Evolutionary conservation across 2,797 vertebrate species (phyloP).

Genomic region (Melanitta fusca): DNA sequence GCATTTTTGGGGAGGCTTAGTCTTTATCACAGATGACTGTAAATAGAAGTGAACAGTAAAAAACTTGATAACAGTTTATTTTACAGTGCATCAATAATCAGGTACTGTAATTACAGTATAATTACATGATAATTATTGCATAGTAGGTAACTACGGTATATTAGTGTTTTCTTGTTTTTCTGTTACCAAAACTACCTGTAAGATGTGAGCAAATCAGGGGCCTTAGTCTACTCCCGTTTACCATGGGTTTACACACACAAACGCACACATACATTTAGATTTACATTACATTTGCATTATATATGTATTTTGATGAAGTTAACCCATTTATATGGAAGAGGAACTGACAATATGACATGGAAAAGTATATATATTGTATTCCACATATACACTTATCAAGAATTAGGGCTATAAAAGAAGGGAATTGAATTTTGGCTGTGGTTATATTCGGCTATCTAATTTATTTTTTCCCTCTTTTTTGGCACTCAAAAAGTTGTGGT

Average conservation of each 20-base stretch:
- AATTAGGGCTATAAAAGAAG: background rate
- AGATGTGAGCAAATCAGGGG: background rate
- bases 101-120: conserved; percentile 63
- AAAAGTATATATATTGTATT: background rate
- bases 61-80: conserved; percentile 56
- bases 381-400: background rate
- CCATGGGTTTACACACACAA: background rate
- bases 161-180: conserved; percentile 12
- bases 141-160: conserved; percentile 18
- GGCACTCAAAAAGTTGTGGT: background rate
- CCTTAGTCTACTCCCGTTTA: background rate
- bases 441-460: conserved; percentile 10
- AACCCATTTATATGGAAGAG: background rate
- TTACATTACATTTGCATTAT: background rate
- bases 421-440: background rate
- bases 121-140: conserved; percentile 44
- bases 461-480: background rate
- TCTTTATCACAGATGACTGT: conserved; percentile 60
- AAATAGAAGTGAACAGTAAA: conserved; percentile 70
- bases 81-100: conserved; percentile 65
- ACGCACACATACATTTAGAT: too few species aligned
- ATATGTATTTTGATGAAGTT: background rate
- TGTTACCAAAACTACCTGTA: background rate
- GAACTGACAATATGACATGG: background rate
- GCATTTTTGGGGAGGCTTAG: conserved; percentile 64